Evolutionary conservation across 2,113 vertebrate species (phyloP), one percentile per base, ranked within the genome.

Genomic region (Leptodactylus fuscus): DNA sequence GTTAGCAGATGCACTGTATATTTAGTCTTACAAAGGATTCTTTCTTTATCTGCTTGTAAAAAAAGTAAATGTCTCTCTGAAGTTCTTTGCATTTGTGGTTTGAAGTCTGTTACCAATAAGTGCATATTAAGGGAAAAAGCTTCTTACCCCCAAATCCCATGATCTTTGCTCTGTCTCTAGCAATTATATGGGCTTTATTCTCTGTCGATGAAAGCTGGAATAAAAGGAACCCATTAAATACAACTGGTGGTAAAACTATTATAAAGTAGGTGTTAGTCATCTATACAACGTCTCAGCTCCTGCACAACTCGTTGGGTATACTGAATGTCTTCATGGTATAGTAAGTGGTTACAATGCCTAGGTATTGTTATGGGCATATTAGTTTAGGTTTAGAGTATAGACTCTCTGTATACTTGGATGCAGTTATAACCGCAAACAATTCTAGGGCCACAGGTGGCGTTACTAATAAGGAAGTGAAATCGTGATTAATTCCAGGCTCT

Each of bases 21-120:
- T 44, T 67, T 77, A 67, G 44, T 15, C 20, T 48, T 85, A 69
- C 82, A 73, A 65, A 74, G 69, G 49, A 73, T 82, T 82, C 34
- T 82, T 82, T 79, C 76, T 73, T 82, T 82, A 73, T 53, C 65
- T 55, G 67, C 48, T 58, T 55, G 69, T 82, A 82, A 82, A 82
- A 44, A 73, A 81, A 81, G 60, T 41, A 18, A 79, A 55, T 9
- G 76, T 58, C 74, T 77, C 76, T 79, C 49, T 79, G 76, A 79
- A 79, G 76, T 79, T 79, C 76, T 58, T 22, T 79, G 76, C 76
- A 58, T 51, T 79, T n/a, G 76, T 13, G 22, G 76, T 79, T 79
- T 79, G 34, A 79, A 38, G 76, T 79, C 76, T 79, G 76, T 79
- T 58, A 79, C 76, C 76, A 79, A 79, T 79, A 60, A 79, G 75